Conservation (phyloP, 2,888 invertebrate genomes). For the Drymonia ruficornis region DNA sequence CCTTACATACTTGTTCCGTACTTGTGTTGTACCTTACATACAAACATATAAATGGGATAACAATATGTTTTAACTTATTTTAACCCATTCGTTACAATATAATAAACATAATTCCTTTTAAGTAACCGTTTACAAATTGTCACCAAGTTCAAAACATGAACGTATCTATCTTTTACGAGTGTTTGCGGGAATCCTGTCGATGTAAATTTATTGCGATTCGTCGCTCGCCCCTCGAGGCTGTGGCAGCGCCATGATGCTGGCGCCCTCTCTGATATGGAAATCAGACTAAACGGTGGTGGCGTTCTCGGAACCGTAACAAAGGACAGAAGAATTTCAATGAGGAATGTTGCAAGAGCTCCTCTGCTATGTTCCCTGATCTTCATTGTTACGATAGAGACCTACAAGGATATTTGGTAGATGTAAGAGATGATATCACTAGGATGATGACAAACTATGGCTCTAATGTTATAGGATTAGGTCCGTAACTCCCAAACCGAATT, state of each 20-base stretch:
- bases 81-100: neutral
- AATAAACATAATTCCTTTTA: neutral
- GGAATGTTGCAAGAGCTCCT: neutral
- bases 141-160: neutral
- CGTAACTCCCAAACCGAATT: too few species aligned
- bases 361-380: neutral
- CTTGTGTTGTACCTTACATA: too few species aligned
- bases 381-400: neutral
- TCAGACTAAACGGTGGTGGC: neutral
- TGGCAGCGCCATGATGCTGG: neutral
- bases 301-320: neutral
- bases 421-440: too few species aligned
- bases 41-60: too few species aligned
- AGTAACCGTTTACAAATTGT: neutral
- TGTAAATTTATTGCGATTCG: neutral
- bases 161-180: neutral
- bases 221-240: slow-evolving; percentile 1
- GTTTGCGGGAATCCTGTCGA: neutral
- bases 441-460: too few species aligned
- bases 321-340: neutral
- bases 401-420: neutral
- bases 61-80: neutral
- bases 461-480: too few species aligned
- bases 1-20: too few species aligned
- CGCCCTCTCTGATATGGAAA: slow-evolving; percentile 1